These are phyloP conservation scores for Polydrusus pterygomalis DNA, from an alignment of 2,888 invertebrate species.

Conservation along the genomic window DNA sequence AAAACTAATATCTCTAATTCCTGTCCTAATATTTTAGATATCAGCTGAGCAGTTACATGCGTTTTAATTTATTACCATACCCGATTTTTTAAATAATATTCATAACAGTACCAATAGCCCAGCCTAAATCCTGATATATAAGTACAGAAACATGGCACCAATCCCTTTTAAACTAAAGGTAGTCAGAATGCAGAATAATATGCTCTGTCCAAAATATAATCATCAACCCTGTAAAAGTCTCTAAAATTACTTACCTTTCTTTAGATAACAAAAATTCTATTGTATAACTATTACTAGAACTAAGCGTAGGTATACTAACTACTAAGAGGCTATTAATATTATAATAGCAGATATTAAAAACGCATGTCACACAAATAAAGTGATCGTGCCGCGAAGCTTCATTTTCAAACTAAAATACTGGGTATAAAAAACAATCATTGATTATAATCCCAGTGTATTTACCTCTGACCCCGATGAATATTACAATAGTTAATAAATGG, in stretches of 20 bases:
- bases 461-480: conserved; percentile 21
- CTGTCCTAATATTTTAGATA: too few relatives aligned
- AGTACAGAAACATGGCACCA: too few relatives aligned
- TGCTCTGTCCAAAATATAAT: too few relatives aligned
- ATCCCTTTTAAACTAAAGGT: too few relatives aligned
- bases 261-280: neutral
- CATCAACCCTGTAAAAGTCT: too few relatives aligned
- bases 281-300: neutral
- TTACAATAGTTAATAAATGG: neutral
- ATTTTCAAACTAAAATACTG: conserved; percentile 4
- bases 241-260: neutral
- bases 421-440: neutral
- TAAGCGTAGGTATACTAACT: neutral
- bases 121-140: too few relatives aligned
- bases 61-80: too few relatives aligned
- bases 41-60: too few relatives aligned
- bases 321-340: neutral
- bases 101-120: too few relatives aligned
- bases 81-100: too few relatives aligned
- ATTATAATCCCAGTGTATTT: conserved; percentile 17
- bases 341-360: neutral
- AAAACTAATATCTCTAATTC: too few relatives aligned
- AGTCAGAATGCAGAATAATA: too few relatives aligned
- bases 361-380: neutral
- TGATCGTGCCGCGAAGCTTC: neutral